phyloP scores from a whole-genome alignment of 2,888 invertebrate genomes.

The Cephus nigrinus region DNA sequence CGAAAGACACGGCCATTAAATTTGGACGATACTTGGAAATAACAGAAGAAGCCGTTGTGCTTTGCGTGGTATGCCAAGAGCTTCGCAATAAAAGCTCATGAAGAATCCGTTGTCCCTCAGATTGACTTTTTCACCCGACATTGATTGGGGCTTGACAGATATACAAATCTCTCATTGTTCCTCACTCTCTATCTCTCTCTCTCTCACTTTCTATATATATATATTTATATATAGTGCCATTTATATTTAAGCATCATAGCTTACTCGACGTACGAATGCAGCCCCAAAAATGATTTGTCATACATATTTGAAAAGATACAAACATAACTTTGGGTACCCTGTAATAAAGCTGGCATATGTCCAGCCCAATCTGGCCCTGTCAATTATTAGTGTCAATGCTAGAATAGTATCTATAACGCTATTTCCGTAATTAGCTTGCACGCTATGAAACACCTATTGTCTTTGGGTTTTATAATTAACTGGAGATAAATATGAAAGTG shows the following conservation, averaged over 20 bases:
- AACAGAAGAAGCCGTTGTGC: background rate
- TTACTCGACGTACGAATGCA: slow-evolving; percentile 1
- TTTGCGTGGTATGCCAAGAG: background rate
- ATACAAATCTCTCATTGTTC: background rate
- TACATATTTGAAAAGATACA: slow-evolving; percentile 51
- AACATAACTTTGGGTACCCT: slow-evolving; percentile 54
- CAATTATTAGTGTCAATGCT: slow-evolving; percentile 40
- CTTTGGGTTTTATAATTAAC: slow-evolving; percentile 55
- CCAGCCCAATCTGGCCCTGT: slow-evolving; percentile 51
- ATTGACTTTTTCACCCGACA: background rate
- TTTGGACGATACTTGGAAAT: background rate
- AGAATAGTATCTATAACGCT: slow-evolving; percentile 42
- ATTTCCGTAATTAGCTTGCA: slow-evolving; percentile 55
- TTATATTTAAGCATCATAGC: background rate
- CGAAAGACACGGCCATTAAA: background rate
- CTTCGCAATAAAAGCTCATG: background rate
- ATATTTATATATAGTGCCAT: background rate
- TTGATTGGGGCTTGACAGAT: background rate
- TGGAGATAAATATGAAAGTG: slow-evolving; percentile 21
- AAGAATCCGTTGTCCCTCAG: background rate
- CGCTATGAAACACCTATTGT: slow-evolving; percentile 52
- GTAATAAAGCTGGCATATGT: slow-evolving; percentile 47
- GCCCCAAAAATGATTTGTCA: slow-evolving; percentile 21
- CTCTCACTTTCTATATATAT: background rate
- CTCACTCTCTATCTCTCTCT: background rate